Evolutionary conservation across 2,797 vertebrate genomes (phyloP), one percentile per base, ranked within the genome.

Genomic region (Glyptemys insculpta): DNA sequence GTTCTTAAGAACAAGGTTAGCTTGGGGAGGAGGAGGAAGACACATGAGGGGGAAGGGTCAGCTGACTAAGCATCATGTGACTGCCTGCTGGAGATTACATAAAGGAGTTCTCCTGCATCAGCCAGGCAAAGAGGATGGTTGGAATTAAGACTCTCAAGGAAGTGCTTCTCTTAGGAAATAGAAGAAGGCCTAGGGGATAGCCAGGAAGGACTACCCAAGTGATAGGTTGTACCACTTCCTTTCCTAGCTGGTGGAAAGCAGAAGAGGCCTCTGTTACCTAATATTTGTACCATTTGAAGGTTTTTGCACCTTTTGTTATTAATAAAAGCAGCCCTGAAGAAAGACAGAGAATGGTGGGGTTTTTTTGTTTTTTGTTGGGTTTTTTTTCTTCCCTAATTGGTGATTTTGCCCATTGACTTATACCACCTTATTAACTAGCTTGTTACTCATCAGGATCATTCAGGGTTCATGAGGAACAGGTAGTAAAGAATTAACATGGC

Each of bases 371-470:
- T 56, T 56, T 56, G 54, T 93, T 97, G 82, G 23, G 44, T 78
- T 87, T 15, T 2, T 16, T 50, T 50, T 15, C 56, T 86, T 27
- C 79, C 83, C 1, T n/a, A 65, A 65, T 8, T n/a, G 34, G 8
- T n/a, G 62, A 65, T 65, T 10, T 96, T 93, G 81, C 76, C 65
- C 78, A 83, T 80, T 81, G 82, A 80, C 94, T 94, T 88, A 92
- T n/a, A 27, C n/a, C 5, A 23, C 72, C 25, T 74, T 14, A 74
- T n/a, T 74, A 41, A 74, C 41, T 74, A 44, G 41, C 37, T 14
- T 74, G 3, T 53, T 91, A 72, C 9, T 87, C 29, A 8, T 88
- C 47, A 56, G 78, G 9, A 84, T 1, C 0, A 0, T 29, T 59
- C 54, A 50, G 29, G 29, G 8, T 15, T 27, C n/a, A 0, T 0